Base-by-base conservation (phyloP, 2,113 vertebrate genomes). In the Pica pica region DNA sequence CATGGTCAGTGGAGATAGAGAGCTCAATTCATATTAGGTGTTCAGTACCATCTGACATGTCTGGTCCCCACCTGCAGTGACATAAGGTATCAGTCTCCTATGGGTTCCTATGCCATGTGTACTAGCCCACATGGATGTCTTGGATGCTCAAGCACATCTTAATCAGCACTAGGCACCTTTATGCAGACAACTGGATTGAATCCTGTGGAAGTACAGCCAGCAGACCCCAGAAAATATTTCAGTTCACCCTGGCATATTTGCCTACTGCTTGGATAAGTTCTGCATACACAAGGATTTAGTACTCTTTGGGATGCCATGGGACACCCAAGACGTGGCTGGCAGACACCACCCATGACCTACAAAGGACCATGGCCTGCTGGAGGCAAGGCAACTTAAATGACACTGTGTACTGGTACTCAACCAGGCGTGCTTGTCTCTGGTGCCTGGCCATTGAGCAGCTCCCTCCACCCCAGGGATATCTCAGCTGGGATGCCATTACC, bases 271-370 rank as follows among this genome's bases (percentile, higher is more conserved):
- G 39, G 47, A 17, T 69, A 44, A 56, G 41, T 52, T 80, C 24
- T 61, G 24, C 46, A 20, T 9, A 53, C 15, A 11, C 4, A 5
- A 69, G 53, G 49, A 44, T 59, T 79, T 52, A 31, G 31, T 9
- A 22, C 21, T 68, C 24, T 39, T 73, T 35, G 46, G 69, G 27
- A 56, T 77, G 28, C 31, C 28, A 23, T 2, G 11, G 41, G 15
- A 73, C 21, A 79, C 13, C 5, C 13, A 28, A 79, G 63, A 46
- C 0, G 0, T 3, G 5, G 18, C 56, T 76, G 46, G 41, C 30
- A 92, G 68, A 50, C 20, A 33, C n/a, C 0, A 0, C 12, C 23
- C 42, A 35, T 22, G n/a, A 39, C 18, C 47, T 46, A 49, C 0
- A 0, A 49, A 33, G 46, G 37, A 60, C 21, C 27, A 27, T 4